These are phyloP conservation scores for Cantharis rufa DNA, from an alignment of 2,888 invertebrate genomes.

Conservation along the genomic window DNA sequence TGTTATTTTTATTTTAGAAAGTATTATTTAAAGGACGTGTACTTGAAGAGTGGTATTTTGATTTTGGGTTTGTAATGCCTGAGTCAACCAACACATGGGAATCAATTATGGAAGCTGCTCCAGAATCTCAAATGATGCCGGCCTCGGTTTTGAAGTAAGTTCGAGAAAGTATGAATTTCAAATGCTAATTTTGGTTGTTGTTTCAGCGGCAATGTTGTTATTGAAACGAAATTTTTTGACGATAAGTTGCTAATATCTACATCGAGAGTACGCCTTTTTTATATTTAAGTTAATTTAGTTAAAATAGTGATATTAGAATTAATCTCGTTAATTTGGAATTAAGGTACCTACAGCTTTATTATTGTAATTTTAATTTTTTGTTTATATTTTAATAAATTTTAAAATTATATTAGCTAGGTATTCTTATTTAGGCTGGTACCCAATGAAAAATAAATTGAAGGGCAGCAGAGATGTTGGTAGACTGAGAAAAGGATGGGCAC, in stretches of 20 bases:
- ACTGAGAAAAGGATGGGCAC: no score
- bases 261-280: slow-evolving; percentile 92
- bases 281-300: slow-evolving; percentile 69
- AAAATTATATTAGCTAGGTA: background rate
- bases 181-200: slow-evolving; percentile 23
- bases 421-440: background rate
- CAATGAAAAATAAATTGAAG: no score
- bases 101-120: slow-evolving; percentile 96
- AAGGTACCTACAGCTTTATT: background rate
- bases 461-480: no score
- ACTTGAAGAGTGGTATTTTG: slow-evolving; percentile 98
- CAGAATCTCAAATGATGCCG: slow-evolving; percentile 99
- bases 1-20: slow-evolving; percentile 60
- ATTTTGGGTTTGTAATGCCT: slow-evolving; percentile 98
- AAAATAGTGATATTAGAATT: background rate
- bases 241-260: slow-evolving; percentile 92
- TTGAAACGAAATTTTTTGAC: slow-evolving; percentile 96
- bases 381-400: background rate
- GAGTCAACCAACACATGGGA: slow-evolving; percentile 99
- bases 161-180: background rate
- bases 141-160: slow-evolving; percentile 91
- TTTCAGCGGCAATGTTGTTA: slow-evolving; percentile 92
- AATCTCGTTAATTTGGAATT: background rate
- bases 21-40: slow-evolving; percentile 84
- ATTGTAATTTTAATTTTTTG: background rate